Evolutionary conservation across 1,140 invertebrate species (phyloP), one percentile per base, ranked within the genome.

Genomic region (Apis florea): DNA sequence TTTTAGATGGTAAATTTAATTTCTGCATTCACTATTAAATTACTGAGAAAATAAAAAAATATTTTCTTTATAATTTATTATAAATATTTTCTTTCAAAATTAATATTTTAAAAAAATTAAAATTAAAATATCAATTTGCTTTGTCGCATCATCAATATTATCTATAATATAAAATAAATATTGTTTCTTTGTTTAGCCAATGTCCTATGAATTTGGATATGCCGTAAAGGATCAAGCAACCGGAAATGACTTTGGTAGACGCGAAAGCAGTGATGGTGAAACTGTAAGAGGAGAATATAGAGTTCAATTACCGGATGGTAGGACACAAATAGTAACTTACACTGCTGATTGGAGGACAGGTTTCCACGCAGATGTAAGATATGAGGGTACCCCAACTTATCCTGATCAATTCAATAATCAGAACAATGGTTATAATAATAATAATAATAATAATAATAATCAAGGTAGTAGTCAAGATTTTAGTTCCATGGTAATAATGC

Each of bases 201-300:
- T 96, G 90, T 95, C 96, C 0, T 97, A 97, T 91, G 96, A 97
- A 88, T 97, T 97, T 87, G 96, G 96, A 4, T 97, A 97, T 90
- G 95, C 96, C 31, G 96, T 97, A 58, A 96, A 96, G 88, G 96
- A 97, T 85, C 95, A 95, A 19, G 95, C 96, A 77, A 95, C 94
- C 15, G 96, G 96, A 51, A 96, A 96, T 79, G 96, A 97, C 85
- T 97, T 96, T 90, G 95, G 95, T 40, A 91, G 96, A 53, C 94
- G 95, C 61, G 96, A 97, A 90, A 94, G 93, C 56, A 96, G 96
- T 49, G 96, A 97, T 88, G 96, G 96, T 0, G 96, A 96, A 88
- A 95, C 94, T 54, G 95, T 96, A 11, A 91, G 94, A 21, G 96
- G 96, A 31, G 96, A 96, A 89, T 97, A 97, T 92, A 93, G 95